Evolutionary conservation across 2,113 vertebrate species (phyloP).

Genomic region (Paramisgurnus dabryanus): DNA sequence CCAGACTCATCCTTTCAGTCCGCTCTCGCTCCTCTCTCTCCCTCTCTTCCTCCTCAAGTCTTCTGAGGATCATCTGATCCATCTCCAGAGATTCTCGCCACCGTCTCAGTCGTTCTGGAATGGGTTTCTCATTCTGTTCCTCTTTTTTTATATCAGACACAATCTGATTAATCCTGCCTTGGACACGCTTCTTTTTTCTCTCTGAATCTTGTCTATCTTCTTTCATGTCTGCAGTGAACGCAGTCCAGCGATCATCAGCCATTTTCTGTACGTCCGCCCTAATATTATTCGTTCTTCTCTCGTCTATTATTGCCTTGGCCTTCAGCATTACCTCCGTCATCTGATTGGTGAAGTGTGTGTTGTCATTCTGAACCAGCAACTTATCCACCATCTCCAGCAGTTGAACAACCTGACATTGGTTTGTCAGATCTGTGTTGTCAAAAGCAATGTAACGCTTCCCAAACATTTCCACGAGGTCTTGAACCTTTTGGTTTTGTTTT

Average conservation of each 20-base stretch:
- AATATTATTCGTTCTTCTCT: background rate
- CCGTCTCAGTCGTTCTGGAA: background rate
- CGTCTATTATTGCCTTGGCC: background rate
- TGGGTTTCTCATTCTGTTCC: background rate
- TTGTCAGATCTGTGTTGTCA: constrained; percentile 37
- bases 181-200: background rate
- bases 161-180: background rate
- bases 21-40: background rate
- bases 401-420: constrained; percentile 37
- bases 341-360: constrained; percentile 14
- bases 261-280: background rate
- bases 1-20: background rate
- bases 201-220: background rate
- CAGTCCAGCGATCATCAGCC: background rate
- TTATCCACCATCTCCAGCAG: constrained; percentile 38
- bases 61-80: background rate
- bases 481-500: background rate
- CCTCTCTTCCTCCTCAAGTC: background rate
- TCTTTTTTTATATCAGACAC: background rate
- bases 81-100: background rate
- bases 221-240: background rate
- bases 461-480: constrained; percentile 25
- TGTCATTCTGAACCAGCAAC: constrained; percentile 10
- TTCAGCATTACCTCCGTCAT: background rate
- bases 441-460: background rate